Evolutionary conservation across 2,113 vertebrate species (phyloP).

Genomic region (Pollimyrus isidori): DNA sequence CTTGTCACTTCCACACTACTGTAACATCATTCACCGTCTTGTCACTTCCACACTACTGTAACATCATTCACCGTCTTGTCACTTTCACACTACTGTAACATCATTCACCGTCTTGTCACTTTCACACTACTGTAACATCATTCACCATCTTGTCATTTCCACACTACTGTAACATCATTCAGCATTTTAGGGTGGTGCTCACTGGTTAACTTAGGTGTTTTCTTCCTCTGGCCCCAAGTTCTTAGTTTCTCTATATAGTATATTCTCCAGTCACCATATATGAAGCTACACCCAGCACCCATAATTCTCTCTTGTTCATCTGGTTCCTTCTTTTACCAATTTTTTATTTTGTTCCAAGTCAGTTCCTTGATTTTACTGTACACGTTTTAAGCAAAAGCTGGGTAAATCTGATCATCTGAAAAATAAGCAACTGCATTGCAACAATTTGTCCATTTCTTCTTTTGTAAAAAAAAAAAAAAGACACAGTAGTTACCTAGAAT

Average conservation of each 20-base stretch:
- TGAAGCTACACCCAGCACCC: neutral
- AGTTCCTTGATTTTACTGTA: neutral
- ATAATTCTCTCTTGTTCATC: neutral
- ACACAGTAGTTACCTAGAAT: slow-evolving; percentile 2
- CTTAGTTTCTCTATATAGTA: neutral
- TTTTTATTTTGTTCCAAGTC: neutral
- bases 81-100: no score
- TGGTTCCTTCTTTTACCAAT: neutral
- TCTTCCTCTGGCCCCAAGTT: neutral
- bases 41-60: no score
- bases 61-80: no score
- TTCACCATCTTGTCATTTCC: neutral
- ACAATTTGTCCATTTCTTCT: neutral
- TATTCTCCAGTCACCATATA: neutral
- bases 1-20: no score
- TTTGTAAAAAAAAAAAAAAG: neutral
- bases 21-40: no score
- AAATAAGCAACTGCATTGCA: neutral
- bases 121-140: no score
- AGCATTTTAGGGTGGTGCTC: neutral
- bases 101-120: no score
- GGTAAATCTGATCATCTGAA: neutral
- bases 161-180: neutral
- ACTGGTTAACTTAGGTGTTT: neutral
- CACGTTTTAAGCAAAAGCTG: neutral